These are phyloP conservation scores for Conops quadrifasciatus DNA, from an alignment of 2,888 invertebrate genomes.

Conservation along the genomic window DNA sequence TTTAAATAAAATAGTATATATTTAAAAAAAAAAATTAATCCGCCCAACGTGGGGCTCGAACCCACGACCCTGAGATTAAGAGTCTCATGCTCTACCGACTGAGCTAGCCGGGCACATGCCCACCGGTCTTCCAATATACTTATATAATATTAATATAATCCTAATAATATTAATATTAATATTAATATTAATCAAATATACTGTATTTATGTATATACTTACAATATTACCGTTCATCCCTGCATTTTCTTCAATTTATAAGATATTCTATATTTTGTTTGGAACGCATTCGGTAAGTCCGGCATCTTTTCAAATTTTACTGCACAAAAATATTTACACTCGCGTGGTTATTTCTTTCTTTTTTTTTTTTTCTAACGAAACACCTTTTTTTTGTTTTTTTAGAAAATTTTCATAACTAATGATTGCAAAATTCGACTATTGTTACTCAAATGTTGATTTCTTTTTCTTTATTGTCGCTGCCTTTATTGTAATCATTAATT, in stretches of 20 bases:
- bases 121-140: neutral
- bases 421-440: too few relatives aligned
- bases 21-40: constrained; percentile 7
- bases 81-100: constrained; percentile 66
- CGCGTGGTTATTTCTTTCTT: constrained; percentile 4
- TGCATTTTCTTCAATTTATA: neutral
- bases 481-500: too few relatives aligned
- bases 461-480: too few relatives aligned
- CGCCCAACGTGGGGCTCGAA: constrained; percentile 65
- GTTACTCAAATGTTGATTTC: too few relatives aligned
- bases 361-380: neutral
- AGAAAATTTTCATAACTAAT: too few relatives aligned
- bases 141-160: neutral
- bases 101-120: constrained; percentile 61
- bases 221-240: neutral
- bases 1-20: too few relatives aligned
- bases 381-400: neutral
- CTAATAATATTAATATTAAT: neutral
- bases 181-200: neutral
- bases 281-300: constrained; percentile 39
- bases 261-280: neutral
- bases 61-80: constrained; percentile 66
- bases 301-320: constrained; percentile 53
- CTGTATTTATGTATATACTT: neutral
- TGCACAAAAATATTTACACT: constrained; percentile 41